Evolutionary conservation across 2,888 invertebrate genomes (phyloP).

Genomic region (Stenotaenia linearis): DNA sequence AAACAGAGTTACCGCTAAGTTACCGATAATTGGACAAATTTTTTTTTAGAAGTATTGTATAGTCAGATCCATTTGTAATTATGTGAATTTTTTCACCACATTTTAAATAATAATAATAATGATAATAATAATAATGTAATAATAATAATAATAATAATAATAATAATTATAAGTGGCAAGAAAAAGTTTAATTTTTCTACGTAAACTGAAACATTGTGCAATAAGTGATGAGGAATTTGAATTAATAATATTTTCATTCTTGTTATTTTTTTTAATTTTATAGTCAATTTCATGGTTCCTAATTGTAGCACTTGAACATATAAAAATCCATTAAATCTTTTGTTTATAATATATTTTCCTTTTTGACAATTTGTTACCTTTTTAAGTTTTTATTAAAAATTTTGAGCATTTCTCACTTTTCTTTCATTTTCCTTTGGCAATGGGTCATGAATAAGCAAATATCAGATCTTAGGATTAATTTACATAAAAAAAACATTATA

Average conservation of each 20-base stretch:
- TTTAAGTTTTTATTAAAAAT: conserved; percentile 32
- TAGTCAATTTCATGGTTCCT: conserved; percentile 24
- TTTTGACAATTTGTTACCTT: conserved; percentile 21
- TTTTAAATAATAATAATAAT: conserved; percentile 13
- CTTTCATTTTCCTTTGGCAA: not conserved
- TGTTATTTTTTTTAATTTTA: not conserved
- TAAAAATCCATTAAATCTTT: not conserved
- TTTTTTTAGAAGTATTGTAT: conserved; percentile 13
- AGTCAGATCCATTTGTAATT: conserved; percentile 29
- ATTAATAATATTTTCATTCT: not conserved
- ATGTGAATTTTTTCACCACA: conserved; percentile 32
- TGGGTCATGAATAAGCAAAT: not conserved
- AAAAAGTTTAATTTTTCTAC: conserved; percentile 29
- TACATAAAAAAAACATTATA: not conserved
- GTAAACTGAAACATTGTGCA: conserved; percentile 17
- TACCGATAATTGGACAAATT: not conserved
- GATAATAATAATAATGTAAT: conserved; percentile 16
- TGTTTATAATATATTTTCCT: conserved; percentile 13
- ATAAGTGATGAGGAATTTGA: not conserved
- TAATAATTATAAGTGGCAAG: conserved; percentile 24
- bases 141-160: conserved; percentile 26
- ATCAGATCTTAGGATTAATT: conserved; percentile 13
- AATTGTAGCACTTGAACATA: not conserved
- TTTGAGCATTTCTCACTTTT: conserved; percentile 24
- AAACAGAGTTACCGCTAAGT: not conserved